Base-by-base conservation (phyloP, 2,888 invertebrate species). In the Buathra laborator region DNA sequence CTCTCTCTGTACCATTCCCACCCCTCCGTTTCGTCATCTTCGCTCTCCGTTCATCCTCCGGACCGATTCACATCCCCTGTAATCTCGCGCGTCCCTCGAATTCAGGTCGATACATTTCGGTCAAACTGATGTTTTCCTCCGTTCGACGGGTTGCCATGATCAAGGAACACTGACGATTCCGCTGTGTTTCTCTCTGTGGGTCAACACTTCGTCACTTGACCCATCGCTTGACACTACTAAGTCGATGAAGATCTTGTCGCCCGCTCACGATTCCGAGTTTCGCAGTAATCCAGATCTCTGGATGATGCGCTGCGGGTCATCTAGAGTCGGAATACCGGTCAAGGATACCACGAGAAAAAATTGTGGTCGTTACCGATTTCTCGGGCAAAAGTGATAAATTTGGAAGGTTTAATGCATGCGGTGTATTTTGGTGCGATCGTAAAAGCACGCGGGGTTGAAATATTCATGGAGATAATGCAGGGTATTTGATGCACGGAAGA, bases 61-160 rank as follows among this genome's bases (percentile, higher is more conserved):
- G 9, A 16, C 62, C 62, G 16, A 56, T 74, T 74, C 46, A 29
- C 19, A 62, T 68, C 9, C 24, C 24, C 48, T 75, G 68, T 62
- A 74, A 70, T 75, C 68, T 43, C 10, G 51, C 37, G 59, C 62
- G 16, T 75, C 19, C 59, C 37, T 64, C 66, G 44, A 76, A 76
- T 76, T 14, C 19, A 6, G 43, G 37, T 66, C 72, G 53, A 81
- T 75, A 71, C 43, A 53, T 53, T 70, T 56, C 59, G 43, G n/a
- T 46, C 59, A 62, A 66, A 53, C 43, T 48, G 32, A 70, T 68
- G 75, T 68, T 81, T 75, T 62, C 43, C 51, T 48, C 48, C 37
- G 32, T 37, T 37, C 19, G 68, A 68, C 46, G 59, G 74, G 10
- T 24, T 56, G 10, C 19, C 51, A 66, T 74, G 74, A 68, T 75